Percentiles rank a stretch among this genome's conserved stretches.
Evolutionary conservation across 1,140 invertebrate species (phyloP).

Genomic region (Drosophila repletoides): DNA sequence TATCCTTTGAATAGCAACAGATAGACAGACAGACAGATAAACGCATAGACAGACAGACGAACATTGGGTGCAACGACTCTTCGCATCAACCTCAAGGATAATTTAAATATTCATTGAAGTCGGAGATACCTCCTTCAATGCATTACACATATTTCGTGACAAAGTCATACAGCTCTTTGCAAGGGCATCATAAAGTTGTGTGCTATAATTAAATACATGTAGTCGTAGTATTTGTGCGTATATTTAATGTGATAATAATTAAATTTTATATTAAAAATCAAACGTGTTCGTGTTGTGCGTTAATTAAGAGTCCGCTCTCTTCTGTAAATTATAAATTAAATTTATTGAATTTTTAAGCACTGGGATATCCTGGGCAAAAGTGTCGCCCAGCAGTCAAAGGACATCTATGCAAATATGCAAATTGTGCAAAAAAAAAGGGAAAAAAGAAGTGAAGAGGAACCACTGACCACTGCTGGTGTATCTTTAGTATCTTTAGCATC

Average conservation of each 20-base stretch:
- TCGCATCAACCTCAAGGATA: no score
- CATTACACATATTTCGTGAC: no score
- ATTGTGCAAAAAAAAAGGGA: constrained; percentile 1
- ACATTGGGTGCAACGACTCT: no score
- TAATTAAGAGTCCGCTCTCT: constrained; percentile 19
- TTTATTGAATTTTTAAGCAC: constrained; percentile 12
- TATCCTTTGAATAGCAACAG: no score
- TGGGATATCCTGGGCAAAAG: constrained; percentile 5
- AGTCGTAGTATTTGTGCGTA: no score
- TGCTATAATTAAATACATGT: not conserved
- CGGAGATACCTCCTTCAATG: no score
- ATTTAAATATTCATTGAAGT: no score
- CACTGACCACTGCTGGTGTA: constrained; percentile 22
- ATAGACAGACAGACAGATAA: no score
- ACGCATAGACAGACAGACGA: no score
- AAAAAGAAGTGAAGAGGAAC: not conserved
- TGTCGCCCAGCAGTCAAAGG: constrained; percentile 19
- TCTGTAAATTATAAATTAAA: constrained; percentile 4
- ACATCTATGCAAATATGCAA: constrained; percentile 34
- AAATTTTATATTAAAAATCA: not conserved
- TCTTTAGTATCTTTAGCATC: no score
- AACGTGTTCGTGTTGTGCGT: not conserved
- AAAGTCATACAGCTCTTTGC: no score
- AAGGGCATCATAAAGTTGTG: no score
- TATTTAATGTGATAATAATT: constrained; percentile 4